Evolutionary conservation across 2,888 invertebrate genomes (phyloP).

Genomic region (Scaptomyza reducta): DNA sequence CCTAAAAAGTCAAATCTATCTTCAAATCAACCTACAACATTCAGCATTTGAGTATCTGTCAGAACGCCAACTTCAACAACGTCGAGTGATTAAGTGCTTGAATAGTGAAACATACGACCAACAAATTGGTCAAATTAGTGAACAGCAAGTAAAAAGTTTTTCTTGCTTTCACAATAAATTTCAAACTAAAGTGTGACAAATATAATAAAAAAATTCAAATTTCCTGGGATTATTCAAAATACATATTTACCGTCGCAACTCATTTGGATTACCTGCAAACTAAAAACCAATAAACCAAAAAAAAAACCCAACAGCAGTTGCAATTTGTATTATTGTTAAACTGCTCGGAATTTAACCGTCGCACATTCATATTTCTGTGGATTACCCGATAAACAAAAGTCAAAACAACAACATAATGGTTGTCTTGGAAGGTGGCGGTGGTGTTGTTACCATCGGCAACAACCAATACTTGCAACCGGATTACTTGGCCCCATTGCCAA

Average conservation of each 20-base stretch:
- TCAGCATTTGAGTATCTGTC: slow-evolving; percentile 22
- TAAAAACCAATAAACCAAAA: background rate
- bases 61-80: slow-evolving; percentile 29
- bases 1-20: slow-evolving; percentile 37
- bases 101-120: slow-evolving; percentile 37
- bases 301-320: slow-evolving; percentile 1
- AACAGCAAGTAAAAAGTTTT: slow-evolving; percentile 17
- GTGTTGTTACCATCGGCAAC: slow-evolving; percentile 94
- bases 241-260: slow-evolving; percentile 64
- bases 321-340: slow-evolving; percentile 3
- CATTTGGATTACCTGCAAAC: slow-evolving; percentile 53
- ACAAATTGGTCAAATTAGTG: slow-evolving; percentile 45
- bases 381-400: slow-evolving; percentile 33
- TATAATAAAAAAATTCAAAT: slow-evolving; percentile 28
- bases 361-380: slow-evolving; percentile 23
- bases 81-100: slow-evolving; percentile 45
- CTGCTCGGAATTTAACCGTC: slow-evolving; percentile 22
- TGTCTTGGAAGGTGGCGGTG: slow-evolving; percentile 95
- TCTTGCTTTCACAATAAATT: slow-evolving; percentile 38
- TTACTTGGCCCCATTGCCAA: slow-evolving; percentile 96
- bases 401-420: slow-evolving; percentile 87
- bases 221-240: slow-evolving; percentile 34
- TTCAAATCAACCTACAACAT: slow-evolving; percentile 9
- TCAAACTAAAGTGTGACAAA: slow-evolving; percentile 41
- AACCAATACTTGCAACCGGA: slow-evolving; percentile 98